These are phyloP conservation scores for Drosophila takahashii DNA, from an alignment of 1,140 invertebrate genomes.

Conservation along the genomic window DNA sequence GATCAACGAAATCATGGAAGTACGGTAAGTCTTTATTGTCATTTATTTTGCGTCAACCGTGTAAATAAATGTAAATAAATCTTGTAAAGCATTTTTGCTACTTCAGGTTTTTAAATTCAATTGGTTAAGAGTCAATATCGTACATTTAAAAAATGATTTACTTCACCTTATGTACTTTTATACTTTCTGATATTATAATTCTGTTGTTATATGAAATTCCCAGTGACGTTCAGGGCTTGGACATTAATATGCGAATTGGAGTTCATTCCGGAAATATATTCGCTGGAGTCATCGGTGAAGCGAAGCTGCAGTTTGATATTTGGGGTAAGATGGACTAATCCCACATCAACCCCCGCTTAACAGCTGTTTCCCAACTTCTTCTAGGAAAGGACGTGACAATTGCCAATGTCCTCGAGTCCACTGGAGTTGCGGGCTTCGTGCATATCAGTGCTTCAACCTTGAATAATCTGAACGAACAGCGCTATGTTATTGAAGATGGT, in stretches of 20 bases:
- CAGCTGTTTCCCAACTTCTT: background rate
- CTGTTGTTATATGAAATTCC: background rate
- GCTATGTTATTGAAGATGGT: conserved; percentile 85
- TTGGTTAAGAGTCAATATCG: no score
- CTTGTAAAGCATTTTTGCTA: no score
- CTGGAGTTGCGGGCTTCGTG: conserved; percentile 94
- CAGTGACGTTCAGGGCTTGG: conserved; percentile 89
- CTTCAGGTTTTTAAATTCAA: no score
- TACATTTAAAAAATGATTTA: no score
- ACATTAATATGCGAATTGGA: conserved; percentile 98
- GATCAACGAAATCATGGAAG: conserved; percentile 93
- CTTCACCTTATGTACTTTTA: no score
- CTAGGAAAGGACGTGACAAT: conserved; percentile 91
- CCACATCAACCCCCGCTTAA: no score
- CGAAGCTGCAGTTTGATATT: conserved; percentile 98
- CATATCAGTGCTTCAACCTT: conserved; percentile 93
- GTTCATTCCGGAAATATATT: conserved; percentile 96
- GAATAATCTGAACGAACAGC: conserved; percentile 86
- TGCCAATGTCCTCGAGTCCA: conserved; percentile 97
- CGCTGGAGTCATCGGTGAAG: conserved; percentile 94
- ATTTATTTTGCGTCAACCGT: no score
- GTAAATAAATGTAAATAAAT: no score
- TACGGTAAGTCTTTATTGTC: conserved; percentile 85
- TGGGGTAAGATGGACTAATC: conserved; percentile 88
- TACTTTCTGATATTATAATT: background rate